Evolutionary conservation across 2,113 vertebrate species (phyloP).

Genomic region (Eubucco bourcierii): DNA sequence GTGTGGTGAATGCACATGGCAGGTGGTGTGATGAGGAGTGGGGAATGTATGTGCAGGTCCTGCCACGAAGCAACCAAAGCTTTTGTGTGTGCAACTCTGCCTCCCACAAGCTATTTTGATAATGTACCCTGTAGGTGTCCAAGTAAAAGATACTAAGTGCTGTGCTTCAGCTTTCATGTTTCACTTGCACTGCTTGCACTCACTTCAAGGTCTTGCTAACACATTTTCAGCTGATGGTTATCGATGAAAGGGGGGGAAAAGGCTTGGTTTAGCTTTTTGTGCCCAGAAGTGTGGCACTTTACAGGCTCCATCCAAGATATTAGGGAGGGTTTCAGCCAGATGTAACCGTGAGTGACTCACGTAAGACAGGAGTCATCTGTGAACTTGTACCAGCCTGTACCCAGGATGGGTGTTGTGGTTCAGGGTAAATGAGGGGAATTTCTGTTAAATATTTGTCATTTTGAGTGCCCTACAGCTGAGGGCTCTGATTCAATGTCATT

Average conservation of each 20-base stretch:
- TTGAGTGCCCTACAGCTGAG: not conserved
- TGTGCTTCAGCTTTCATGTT: not conserved
- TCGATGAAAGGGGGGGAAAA: not conserved
- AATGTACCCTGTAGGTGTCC: not conserved
- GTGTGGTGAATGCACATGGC: not conserved
- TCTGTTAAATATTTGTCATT: constrained; percentile 1
- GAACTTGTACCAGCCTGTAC: not conserved
- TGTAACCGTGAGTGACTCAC: not conserved
- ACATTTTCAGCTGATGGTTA: not conserved
- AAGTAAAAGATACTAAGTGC: not conserved
- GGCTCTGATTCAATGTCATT: not conserved
- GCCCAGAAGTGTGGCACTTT: not conserved
- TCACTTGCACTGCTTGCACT: not conserved
- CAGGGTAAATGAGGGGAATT: not conserved
- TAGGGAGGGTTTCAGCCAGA: not conserved
- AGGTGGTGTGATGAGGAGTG: not conserved
- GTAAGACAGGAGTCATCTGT: not conserved
- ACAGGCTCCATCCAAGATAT: not conserved
- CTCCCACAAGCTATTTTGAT: not conserved
- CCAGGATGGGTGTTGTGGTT: not conserved
- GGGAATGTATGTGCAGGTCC: not conserved
- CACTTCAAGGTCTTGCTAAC: not conserved
- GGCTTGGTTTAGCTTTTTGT: not conserved
- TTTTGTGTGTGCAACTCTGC: not conserved
- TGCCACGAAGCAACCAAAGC: not conserved